Conservation (phyloP, 2,888 invertebrate species). For the Alviniconcha strummeri region DNA sequence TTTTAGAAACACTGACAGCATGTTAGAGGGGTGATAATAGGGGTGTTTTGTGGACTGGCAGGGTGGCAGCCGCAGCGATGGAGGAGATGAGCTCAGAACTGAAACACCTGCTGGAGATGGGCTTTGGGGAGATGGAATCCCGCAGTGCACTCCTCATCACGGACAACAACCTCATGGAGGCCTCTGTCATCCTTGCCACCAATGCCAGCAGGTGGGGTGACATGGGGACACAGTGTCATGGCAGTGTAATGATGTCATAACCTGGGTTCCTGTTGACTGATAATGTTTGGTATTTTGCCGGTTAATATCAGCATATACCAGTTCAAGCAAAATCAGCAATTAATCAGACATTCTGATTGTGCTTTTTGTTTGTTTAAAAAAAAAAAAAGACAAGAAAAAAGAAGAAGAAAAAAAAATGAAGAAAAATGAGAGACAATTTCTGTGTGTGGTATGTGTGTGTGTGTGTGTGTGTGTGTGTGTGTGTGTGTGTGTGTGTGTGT, state of each 20-base stretch:
- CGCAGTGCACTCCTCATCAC: not conserved
- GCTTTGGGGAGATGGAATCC: conserved; percentile 19
- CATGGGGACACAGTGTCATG: not conserved
- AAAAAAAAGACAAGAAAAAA: not conserved
- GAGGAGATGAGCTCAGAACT: not conserved
- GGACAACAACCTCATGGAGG: conserved; percentile 7
- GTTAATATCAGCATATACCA: not conserved
- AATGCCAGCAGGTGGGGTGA: not conserved
- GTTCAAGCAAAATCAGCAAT: no score
- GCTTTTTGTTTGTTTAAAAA: not conserved
- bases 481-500: no score
- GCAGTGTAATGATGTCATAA: no score
- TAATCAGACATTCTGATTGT: no score
- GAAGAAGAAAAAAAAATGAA: not conserved
- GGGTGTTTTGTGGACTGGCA: not conserved
- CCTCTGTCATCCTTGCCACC: not conserved
- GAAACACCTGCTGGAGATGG: conserved; percentile 25
- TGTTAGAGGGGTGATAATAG: no score
- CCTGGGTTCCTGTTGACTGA: no score
- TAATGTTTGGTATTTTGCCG: not conserved
- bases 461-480: no score
- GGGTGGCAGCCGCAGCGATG: not conserved
- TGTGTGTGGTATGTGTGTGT: no score
- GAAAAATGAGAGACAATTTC: not conserved
- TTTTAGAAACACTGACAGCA: no score